Conservation (phyloP, 2,113 vertebrate genomes). For the Hyperoodon ampullatus region DNA sequence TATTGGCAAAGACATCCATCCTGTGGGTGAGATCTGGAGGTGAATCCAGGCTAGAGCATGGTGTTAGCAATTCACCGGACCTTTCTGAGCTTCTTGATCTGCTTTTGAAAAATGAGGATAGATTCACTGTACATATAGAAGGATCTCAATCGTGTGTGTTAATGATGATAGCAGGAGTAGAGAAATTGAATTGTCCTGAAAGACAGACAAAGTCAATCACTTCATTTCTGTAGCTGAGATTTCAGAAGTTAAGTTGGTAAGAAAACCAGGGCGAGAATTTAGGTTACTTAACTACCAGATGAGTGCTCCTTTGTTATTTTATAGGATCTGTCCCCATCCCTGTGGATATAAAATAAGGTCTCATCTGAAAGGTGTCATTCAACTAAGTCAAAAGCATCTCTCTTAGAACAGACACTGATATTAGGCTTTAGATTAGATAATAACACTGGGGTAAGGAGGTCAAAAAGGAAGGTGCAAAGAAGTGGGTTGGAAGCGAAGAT, state of each 20-base stretch:
- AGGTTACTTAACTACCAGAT: constrained; percentile 53
- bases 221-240: constrained; percentile 31
- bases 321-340: constrained; percentile 45
- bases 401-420: not conserved
- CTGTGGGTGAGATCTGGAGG: not conserved
- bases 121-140: not conserved
- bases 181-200: not conserved
- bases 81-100: not conserved
- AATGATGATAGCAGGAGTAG: not conserved
- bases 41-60: not conserved
- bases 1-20: constrained; percentile 3
- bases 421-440: not conserved
- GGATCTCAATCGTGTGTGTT: not conserved
- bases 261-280: constrained; percentile 61
- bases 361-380: constrained; percentile 26
- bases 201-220: not conserved
- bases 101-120: not conserved
- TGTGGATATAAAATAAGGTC: constrained; percentile 55
- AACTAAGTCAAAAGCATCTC: constrained; percentile 12
- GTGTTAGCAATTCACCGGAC: not conserved
- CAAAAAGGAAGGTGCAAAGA: not conserved
- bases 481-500: not conserved
- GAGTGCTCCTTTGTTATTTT: constrained; percentile 45
- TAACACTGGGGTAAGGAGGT: not conserved
- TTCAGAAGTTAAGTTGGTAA: constrained; percentile 37